phyloP scores from a whole-genome alignment of 2,888 invertebrate genomes.

The Poecilobothrus nobilitatus region DNA sequence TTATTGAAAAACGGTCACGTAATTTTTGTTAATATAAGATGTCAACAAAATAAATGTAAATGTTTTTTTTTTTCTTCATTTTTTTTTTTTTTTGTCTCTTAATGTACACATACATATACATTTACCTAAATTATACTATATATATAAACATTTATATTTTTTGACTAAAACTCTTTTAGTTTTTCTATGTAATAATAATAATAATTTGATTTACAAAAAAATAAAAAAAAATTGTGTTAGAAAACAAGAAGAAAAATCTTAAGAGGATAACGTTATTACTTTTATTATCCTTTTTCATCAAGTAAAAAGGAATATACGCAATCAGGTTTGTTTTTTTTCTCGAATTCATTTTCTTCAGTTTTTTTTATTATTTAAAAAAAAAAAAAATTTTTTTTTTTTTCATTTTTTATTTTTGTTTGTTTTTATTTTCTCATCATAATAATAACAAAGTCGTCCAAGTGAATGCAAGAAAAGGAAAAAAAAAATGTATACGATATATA shows the following conservation, averaged over 20 bases:
- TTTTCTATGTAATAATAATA: not conserved
- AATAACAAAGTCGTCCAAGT: not conserved
- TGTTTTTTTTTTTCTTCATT: too few relatives aligned
- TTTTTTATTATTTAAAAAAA: too few relatives aligned
- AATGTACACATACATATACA: too few relatives aligned
- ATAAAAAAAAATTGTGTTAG: not conserved
- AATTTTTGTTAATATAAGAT: too few relatives aligned
- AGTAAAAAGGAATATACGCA: slow-evolving; percentile 4
- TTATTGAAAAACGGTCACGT: too few relatives aligned
- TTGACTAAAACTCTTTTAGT: not conserved
- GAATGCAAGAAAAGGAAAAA: not conserved
- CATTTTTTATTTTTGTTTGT: not conserved
- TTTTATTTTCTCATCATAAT: not conserved
- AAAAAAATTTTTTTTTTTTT: not conserved
- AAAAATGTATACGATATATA: not conserved
- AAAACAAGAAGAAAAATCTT: not conserved
- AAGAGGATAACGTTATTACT: slow-evolving; percentile 3
- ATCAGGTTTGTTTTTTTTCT: not conserved
- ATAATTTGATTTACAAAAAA: not conserved
- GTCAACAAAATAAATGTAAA: too few relatives aligned
- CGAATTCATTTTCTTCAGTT: too few relatives aligned
- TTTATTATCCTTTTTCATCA: slow-evolving; percentile 6
- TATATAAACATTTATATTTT: not conserved
- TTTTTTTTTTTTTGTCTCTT: too few relatives aligned
- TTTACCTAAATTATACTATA: not conserved